A percentile compares a stretch with the other conserved stretches of the same genome.
phyloP scores from a whole-genome alignment of 1,140 invertebrate species.

The Riptortus pedestris region DNA sequence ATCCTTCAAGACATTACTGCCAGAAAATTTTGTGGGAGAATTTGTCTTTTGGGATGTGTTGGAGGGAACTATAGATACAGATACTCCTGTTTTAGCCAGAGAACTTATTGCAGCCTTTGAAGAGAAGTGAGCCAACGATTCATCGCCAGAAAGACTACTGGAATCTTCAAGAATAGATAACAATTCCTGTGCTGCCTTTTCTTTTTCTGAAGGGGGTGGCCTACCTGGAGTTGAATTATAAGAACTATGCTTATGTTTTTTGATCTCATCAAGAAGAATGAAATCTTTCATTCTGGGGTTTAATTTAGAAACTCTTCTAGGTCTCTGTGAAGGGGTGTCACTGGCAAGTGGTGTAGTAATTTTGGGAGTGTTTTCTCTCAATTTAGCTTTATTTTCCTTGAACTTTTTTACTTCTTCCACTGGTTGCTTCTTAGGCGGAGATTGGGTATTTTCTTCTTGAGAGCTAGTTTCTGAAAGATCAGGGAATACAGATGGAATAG shows the following conservation, averaged over 20 bases:
- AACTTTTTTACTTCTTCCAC: background rate
- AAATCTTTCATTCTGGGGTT: conserved; percentile 6
- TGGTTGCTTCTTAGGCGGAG: background rate
- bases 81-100: background rate
- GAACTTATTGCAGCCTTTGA: background rate
- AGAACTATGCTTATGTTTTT: background rate
- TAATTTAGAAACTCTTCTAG: background rate
- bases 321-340: background rate
- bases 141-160: background rate
- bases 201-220: background rate
- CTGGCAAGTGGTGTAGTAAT: background rate
- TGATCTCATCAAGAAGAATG: conserved; percentile 7
- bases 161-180: background rate
- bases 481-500: background rate
- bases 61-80: background rate
- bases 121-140: background rate
- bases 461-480: background rate
- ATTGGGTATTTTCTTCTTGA: background rate
- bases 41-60: background rate
- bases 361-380: no score
- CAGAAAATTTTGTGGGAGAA: background rate
- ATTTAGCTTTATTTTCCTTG: background rate
- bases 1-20: background rate
- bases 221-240: no score
- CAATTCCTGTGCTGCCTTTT: background rate